phyloP scores from a whole-genome alignment of 2,113 vertebrate genomes.

The Myrmecobius fasciatus region DNA sequence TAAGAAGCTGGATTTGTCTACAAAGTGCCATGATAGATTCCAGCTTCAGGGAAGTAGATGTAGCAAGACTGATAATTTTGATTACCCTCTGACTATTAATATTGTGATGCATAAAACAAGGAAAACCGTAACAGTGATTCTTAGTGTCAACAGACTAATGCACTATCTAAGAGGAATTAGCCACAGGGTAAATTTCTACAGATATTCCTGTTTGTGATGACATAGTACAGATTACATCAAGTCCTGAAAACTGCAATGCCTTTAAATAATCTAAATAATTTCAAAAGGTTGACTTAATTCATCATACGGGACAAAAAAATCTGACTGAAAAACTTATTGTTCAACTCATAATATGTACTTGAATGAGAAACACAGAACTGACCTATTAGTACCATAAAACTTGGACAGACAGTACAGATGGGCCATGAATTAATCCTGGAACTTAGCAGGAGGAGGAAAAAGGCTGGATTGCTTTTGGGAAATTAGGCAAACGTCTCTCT shows the following conservation, averaged over 20 bases:
- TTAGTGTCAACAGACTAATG: no score
- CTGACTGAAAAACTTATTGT: background rate
- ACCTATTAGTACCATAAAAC: background rate
- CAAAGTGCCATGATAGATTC: background rate
- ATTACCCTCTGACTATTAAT: background rate
- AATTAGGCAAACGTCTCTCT: background rate
- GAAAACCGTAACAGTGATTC: no score
- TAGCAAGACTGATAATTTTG: background rate
- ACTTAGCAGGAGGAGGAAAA: background rate
- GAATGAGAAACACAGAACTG: background rate
- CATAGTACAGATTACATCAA: background rate
- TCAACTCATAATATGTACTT: background rate
- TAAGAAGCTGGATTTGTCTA: background rate
- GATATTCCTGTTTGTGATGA: background rate
- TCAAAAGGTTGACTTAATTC: no score
- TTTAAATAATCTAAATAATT: background rate
- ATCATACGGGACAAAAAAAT: background rate
- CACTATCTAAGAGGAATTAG: background rate
- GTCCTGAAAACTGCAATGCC: background rate
- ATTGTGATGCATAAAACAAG: background rate
- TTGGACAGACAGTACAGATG: background rate
- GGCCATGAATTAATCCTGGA: background rate
- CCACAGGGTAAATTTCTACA: background rate
- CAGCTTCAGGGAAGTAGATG: background rate
- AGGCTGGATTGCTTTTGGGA: background rate